phyloP scores from a whole-genome alignment of 2,797 vertebrate genomes.

The Zalophus californianus region DNA sequence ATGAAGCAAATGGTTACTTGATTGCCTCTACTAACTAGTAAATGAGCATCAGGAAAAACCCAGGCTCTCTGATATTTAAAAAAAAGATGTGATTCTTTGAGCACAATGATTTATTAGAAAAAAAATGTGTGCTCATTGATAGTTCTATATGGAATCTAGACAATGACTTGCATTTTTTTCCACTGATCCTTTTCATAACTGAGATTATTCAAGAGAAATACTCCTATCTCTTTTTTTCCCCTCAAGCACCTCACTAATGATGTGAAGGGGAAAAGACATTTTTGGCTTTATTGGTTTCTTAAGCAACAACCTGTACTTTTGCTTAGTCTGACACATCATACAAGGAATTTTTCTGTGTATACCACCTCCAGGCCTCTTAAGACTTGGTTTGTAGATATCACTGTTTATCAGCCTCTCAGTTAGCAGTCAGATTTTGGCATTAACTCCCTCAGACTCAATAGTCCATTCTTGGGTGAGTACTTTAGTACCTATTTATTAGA shows the following conservation, averaged over 20 bases:
- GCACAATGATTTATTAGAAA: slow-evolving; percentile 35
- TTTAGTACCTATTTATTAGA: neutral
- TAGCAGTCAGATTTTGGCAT: neutral
- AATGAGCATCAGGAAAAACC: neutral
- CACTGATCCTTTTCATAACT: neutral
- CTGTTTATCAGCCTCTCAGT: neutral
- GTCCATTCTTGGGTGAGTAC: neutral
- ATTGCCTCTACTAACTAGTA: neutral
- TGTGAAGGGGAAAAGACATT: neutral
- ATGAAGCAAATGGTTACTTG: neutral
- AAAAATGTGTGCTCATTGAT: neutral
- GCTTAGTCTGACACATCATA: neutral
- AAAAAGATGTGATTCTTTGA: neutral
- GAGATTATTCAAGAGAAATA: slow-evolving; percentile 23
- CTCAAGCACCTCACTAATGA: slow-evolving; percentile 30
- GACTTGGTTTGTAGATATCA: neutral
- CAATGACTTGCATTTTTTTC: neutral
- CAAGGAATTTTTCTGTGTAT: neutral
- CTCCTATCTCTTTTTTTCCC: neutral
- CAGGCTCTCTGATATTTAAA: neutral
- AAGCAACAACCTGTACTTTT: neutral
- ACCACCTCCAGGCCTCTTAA: neutral
- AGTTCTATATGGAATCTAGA: neutral
- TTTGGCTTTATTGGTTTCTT: neutral
- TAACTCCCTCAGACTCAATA: neutral